Percentiles rank a stretch among this genome's conserved stretches.
These are phyloP conservation scores for Xanthia togata DNA, from an alignment of 2,888 invertebrate species.

Conservation along the genomic window DNA sequence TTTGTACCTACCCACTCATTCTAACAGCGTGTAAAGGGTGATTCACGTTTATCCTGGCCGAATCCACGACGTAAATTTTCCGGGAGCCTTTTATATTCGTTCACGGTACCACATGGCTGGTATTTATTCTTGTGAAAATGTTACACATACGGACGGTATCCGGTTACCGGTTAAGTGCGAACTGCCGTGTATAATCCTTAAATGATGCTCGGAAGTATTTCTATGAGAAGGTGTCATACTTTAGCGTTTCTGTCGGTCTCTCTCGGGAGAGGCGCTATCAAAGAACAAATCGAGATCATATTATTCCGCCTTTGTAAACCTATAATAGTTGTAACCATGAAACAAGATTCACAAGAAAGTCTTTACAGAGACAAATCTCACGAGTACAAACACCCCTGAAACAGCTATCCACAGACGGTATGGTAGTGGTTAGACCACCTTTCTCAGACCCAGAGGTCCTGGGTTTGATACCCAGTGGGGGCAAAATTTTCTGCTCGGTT, in stretches of 20 bases:
- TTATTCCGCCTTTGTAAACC: slow-evolving; percentile 15
- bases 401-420: neutral
- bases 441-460: too few relatives aligned
- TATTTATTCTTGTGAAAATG: slow-evolving; percentile 43
- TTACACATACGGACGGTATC: slow-evolving; percentile 7
- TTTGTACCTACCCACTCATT: slow-evolving; percentile 16
- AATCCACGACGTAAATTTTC: slow-evolving; percentile 41
- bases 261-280: neutral
- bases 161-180: slow-evolving; percentile 11
- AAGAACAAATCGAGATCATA: slow-evolving; percentile 11
- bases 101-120: slow-evolving; percentile 15
- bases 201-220: slow-evolving; percentile 8
- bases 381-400: neutral
- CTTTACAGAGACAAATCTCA: slow-evolving; percentile 2
- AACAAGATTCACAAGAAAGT: neutral
- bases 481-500: too few relatives aligned
- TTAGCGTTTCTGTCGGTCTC: neutral
- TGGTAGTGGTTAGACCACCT: too few relatives aligned
- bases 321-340: neutral
- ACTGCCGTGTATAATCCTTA: slow-evolving; percentile 22
- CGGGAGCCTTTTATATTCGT: slow-evolving; percentile 42
- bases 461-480: too few relatives aligned
- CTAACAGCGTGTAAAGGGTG: slow-evolving; percentile 28
- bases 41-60: slow-evolving; percentile 46
- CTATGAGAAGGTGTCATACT: neutral